These are phyloP conservation scores for Papio anubis DNA, from an alignment of 2,113 vertebrate species.

Conservation along the genomic window DNA sequence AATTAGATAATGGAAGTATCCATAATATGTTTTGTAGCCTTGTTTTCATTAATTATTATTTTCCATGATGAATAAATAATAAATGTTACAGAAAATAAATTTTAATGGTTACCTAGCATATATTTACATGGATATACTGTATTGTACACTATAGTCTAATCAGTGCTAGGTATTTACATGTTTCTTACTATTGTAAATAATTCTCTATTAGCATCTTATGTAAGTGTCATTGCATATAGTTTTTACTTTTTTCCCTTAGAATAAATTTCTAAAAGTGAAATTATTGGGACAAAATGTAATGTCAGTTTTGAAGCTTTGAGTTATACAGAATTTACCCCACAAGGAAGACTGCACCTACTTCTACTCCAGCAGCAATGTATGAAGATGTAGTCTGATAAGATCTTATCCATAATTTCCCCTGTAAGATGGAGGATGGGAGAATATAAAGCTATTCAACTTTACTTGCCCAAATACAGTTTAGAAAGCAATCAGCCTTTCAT, in stretches of 20 bases:
- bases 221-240: neutral
- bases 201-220: neutral
- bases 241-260: neutral
- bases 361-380: neutral
- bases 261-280: conserved; percentile 27
- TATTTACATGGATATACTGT: neutral
- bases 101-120: neutral
- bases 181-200: neutral
- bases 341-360: neutral
- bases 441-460: neutral
- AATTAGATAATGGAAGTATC: neutral
- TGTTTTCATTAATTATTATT: neutral
- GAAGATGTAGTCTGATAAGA: neutral
- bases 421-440: neutral
- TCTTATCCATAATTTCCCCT: neutral
- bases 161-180: neutral
- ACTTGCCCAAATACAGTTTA: neutral
- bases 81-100: neutral
- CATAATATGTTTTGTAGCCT: neutral
- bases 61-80: neutral
- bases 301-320: neutral
- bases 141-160: neutral
- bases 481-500: neutral
- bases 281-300: neutral
- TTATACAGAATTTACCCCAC: neutral